Conservation (phyloP, 2,113 vertebrate species). For the Zonotrichia leucophrys region DNA sequence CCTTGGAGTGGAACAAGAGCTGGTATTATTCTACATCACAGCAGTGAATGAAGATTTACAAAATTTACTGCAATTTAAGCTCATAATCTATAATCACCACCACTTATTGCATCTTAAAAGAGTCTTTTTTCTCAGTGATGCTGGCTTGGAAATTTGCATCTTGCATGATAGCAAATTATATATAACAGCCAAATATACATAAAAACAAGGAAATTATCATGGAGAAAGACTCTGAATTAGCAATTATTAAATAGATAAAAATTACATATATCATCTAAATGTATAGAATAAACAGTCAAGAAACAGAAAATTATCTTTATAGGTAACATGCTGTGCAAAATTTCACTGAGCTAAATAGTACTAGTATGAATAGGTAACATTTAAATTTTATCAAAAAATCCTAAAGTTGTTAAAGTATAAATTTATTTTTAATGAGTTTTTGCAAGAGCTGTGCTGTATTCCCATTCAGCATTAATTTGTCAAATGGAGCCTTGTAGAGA, state of each 20-base stretch:
- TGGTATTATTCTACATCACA: background rate
- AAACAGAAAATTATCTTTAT: background rate
- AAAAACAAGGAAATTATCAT: background rate
- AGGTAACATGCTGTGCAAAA: background rate
- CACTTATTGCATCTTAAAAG: background rate
- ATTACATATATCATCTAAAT: background rate
- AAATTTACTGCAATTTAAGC: background rate
- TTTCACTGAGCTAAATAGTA: background rate
- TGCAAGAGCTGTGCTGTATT: background rate
- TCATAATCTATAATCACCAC: background rate
- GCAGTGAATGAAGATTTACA: background rate
- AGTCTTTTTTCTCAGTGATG: background rate
- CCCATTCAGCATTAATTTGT: background rate
- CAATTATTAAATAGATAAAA: background rate
- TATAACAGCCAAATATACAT: background rate
- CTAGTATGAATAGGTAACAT: background rate
- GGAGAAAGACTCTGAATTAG: background rate
- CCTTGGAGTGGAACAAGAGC: background rate
- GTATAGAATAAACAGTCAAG: background rate
- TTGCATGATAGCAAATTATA: background rate
- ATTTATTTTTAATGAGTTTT: background rate
- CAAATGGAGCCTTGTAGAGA: background rate
- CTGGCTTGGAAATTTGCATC: background rate
- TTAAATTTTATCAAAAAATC: background rate
- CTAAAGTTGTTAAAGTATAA: background rate